phyloP scores from a whole-genome alignment of 2,888 invertebrate species.

The Drosophila mayaguana region DNA sequence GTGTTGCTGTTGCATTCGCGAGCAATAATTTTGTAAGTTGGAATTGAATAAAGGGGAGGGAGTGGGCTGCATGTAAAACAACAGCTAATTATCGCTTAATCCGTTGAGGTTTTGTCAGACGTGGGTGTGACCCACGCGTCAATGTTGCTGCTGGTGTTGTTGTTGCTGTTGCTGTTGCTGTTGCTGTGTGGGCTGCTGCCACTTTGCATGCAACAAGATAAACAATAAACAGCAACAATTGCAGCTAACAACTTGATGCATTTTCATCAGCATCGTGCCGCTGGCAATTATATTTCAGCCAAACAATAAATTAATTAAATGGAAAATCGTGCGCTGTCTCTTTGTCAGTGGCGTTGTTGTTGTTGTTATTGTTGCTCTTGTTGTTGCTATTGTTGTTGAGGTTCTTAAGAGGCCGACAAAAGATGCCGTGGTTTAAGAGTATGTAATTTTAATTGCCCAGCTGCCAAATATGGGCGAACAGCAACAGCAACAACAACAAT shows the following conservation, averaged over 20 bases:
- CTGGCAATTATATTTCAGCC: constrained; percentile 66
- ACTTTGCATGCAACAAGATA: constrained; percentile 41
- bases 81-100: constrained; percentile 61
- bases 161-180: constrained; percentile 8
- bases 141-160: constrained; percentile 15
- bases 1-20: constrained; percentile 16
- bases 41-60: neutral
- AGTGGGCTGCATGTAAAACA: constrained; percentile 40
- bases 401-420: constrained; percentile 71
- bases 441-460: constrained; percentile 77
- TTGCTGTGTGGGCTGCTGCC: constrained; percentile 13
- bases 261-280: constrained; percentile 72
- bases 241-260: constrained; percentile 56
- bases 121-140: constrained; percentile 72
- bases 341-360: constrained; percentile 22
- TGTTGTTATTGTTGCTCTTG: constrained; percentile 1
- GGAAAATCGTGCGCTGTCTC: constrained; percentile 73
- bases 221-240: constrained; percentile 31
- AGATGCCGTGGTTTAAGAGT: constrained; percentile 70
- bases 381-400: constrained; percentile 16
- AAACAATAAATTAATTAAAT: constrained; percentile 78
- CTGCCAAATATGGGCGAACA: constrained; percentile 69
- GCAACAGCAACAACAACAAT: constrained; percentile 30
- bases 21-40: constrained; percentile 26
- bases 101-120: constrained; percentile 13